These are phyloP conservation scores for Cromileptes altivelis DNA, from an alignment of 2,113 vertebrate species.

Conservation along the genomic window DNA sequence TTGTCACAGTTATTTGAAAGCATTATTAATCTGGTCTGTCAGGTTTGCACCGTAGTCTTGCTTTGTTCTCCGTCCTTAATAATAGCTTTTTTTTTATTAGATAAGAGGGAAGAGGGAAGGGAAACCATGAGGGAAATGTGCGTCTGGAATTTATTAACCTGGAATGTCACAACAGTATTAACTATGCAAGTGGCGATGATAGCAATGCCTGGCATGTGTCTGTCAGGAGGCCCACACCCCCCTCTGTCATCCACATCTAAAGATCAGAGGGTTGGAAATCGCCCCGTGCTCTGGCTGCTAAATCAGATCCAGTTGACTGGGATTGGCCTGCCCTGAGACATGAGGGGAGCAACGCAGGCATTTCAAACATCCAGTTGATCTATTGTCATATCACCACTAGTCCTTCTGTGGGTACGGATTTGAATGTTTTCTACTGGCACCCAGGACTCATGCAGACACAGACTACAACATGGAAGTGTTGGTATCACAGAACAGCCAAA, in stretches of 20 bases:
- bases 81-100: conserved; percentile 4
- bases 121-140: conserved; percentile 45
- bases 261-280: conserved; percentile 70
- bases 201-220: conserved; percentile 72
- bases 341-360: conserved; percentile 41
- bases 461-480: conserved; percentile 27
- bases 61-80: background rate
- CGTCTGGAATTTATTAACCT: conserved; percentile 71
- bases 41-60: background rate
- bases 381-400: conserved; percentile 55
- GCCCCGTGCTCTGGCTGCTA: conserved; percentile 50
- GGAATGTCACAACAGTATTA: conserved; percentile 74
- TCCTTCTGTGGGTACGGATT: conserved; percentile 20
- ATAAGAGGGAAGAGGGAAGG: conserved; percentile 13
- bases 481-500: conserved; percentile 43
- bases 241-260: conserved; percentile 61
- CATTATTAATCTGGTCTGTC: conserved; percentile 16
- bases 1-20: conserved; percentile 13
- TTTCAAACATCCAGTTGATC: conserved; percentile 67
- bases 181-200: conserved; percentile 65
- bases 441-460: conserved; percentile 21
- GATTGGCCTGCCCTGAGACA: conserved; percentile 47
- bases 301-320: conserved; percentile 65
- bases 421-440: conserved; percentile 25
- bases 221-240: conserved; percentile 62